These are phyloP conservation scores for Falco columbarius DNA, from an alignment of 2,797 vertebrate species.

Conservation along the genomic window DNA sequence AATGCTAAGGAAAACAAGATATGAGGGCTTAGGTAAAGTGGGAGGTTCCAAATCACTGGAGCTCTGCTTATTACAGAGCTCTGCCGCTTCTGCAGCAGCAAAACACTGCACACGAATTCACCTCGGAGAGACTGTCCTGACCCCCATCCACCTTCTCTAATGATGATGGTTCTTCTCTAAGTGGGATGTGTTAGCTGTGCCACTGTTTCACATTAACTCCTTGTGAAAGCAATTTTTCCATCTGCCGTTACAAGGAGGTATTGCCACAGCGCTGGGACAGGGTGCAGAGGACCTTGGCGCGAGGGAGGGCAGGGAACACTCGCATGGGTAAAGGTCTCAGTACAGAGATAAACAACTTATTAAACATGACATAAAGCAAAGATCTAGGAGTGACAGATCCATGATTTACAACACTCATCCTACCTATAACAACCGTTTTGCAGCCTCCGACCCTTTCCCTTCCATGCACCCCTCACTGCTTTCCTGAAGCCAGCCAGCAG, in stretches of 20 bases:
- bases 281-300: not conserved
- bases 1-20: conserved; percentile 34
- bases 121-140: not conserved
- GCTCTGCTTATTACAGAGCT: not conserved
- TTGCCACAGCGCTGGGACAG: not conserved
- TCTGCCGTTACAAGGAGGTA: not conserved
- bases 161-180: not conserved
- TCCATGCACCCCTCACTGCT: rapidly evolving
- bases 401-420: not conserved
- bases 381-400: not conserved
- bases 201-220: not conserved
- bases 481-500: not conserved
- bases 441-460: not conserved
- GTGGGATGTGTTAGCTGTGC: not conserved
- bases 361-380: not conserved
- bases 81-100: conserved; percentile 12
- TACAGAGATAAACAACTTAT: not conserved
- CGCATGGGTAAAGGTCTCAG: not conserved
- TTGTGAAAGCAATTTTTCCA: not conserved
- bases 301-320: not conserved
- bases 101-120: not conserved
- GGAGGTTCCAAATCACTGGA: conserved; percentile 31
- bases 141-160: not conserved
- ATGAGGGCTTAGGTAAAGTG: not conserved
- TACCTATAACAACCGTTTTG: not conserved